Base-by-base conservation (phyloP, 2,113 vertebrate genomes). In the Bettongia penicillata region DNA sequence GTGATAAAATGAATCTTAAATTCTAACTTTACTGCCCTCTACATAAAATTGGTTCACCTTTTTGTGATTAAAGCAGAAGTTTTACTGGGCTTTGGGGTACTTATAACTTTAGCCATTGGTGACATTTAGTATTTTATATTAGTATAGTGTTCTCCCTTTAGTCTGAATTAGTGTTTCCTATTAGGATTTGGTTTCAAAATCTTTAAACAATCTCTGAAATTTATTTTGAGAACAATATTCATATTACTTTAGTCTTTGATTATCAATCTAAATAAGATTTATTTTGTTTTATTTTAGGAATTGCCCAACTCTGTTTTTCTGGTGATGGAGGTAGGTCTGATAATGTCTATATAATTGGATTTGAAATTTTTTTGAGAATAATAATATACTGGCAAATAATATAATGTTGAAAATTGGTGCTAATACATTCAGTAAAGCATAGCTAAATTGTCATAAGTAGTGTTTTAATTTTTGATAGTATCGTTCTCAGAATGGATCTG, bases 271-370 rank as follows among this genome's bases (percentile, higher is more conserved):
- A 97, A 95, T 94, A 52, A 57, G 2, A 90, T 96, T 95, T 97
- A 90, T 97, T 98, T 49, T 97, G 53, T 93, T 97, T 98, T 61
- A 91, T 96, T 99, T 99, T 97, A 99, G 99, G 99, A 99, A 99
- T 99, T 99, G 91, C 99, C 99, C 94, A 99, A 99, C 98, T 99
- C 98, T 98, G 99, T 99, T 96, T 99, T 99, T 95, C 98, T 99
- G 98, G 99, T 99, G 96, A 99, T 99, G 99, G 99, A 99, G 99
- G 99, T 99, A 98, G 97, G 99, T 11, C 0, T 94, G 3, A 0
- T 8, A 93, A 23, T 94, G 97, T 95, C 19, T 95, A 90, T 95
- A 95, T 98, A 91, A 26, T 89, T 97, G 51, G 94, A 95, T 97
- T 97, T 94, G 53, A 95, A 92, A 93, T 91, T 94, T 1, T 5